Percentiles rank a stretch among this genome's conserved stretches.
These are phyloP conservation scores for Sinocyclocheilus maitianheensis DNA, from an alignment of 2,113 vertebrate species.

Conservation along the genomic window DNA sequence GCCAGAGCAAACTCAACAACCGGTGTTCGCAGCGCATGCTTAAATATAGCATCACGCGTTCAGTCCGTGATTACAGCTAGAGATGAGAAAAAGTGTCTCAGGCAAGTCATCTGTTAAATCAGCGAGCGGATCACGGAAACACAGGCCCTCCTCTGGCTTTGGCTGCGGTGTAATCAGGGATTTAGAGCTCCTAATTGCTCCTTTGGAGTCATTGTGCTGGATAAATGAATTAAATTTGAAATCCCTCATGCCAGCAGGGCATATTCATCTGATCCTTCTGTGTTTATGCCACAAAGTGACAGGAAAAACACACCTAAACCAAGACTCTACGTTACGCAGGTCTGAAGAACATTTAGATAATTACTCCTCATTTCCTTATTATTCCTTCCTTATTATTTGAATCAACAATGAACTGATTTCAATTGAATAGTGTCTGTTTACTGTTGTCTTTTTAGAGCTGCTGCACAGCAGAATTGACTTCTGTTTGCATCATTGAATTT, in stretches of 20 bases:
- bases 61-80: constrained; percentile 40
- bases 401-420: too few relatives aligned
- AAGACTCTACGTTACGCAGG: neutral
- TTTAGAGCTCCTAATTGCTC: constrained; percentile 49
- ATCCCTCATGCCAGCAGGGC: constrained; percentile 34
- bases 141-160: constrained; percentile 43
- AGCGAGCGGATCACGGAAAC: constrained; percentile 44
- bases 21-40: constrained; percentile 39
- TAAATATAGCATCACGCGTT: constrained; percentile 34
- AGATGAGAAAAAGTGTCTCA: constrained; percentile 33
- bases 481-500: too few relatives aligned
- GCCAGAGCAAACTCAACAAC: neutral
- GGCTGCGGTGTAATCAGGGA: constrained; percentile 40
- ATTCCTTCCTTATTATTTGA: too few relatives aligned
- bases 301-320: constrained; percentile 1
- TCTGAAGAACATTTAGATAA: too few relatives aligned
- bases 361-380: too few relatives aligned
- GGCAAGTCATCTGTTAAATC: constrained; percentile 53
- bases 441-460: too few relatives aligned
- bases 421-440: too few relatives aligned
- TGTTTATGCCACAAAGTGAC: constrained; percentile 15
- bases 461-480: too few relatives aligned
- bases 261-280: constrained; percentile 34
- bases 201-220: constrained; percentile 51
- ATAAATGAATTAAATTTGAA: constrained; percentile 49